These are phyloP conservation scores for Electrophaes corylata DNA, from an alignment of 2,888 invertebrate species.

Conservation along the genomic window DNA sequence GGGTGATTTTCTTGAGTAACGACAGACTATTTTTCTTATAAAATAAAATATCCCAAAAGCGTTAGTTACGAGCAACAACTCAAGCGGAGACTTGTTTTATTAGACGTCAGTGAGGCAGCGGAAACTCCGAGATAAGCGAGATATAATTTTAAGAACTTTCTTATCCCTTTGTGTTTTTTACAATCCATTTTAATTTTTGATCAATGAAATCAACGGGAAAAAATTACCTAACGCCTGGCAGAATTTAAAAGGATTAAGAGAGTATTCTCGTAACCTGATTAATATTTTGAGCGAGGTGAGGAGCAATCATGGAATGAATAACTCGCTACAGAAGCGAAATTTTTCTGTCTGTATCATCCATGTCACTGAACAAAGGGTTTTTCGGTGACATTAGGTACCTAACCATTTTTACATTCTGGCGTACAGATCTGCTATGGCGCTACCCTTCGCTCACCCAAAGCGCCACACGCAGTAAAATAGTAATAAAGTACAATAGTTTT, in stretches of 20 bases:
- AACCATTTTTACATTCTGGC: background rate
- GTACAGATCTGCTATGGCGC: background rate
- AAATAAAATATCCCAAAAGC: background rate
- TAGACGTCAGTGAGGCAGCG: constrained; percentile 4
- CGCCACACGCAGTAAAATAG: too few species aligned
- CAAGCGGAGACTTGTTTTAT: constrained; percentile 2
- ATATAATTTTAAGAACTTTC: background rate
- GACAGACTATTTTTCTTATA: background rate
- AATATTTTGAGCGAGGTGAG: constrained; percentile 32
- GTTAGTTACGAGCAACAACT: background rate
- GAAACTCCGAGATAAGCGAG: background rate
- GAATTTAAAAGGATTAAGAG: constrained; percentile 31
- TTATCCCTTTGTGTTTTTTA: background rate
- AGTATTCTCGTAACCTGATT: constrained; percentile 31
- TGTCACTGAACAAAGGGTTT: constrained; percentile 1
- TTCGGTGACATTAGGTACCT: background rate
- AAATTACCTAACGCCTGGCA: constrained; percentile 5
- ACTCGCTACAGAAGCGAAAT: constrained; percentile 10
- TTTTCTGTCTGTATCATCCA: background rate
- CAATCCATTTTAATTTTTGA: background rate
- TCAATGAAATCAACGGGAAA: constrained; percentile 5
- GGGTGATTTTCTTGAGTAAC: background rate
- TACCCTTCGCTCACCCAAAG: too few species aligned
- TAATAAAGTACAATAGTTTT: too few species aligned
- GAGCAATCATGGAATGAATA: constrained; percentile 5